Evolutionary conservation across 2,888 invertebrate species (phyloP), one percentile per base, ranked within the genome.

Genomic region (Troides helena): DNA sequence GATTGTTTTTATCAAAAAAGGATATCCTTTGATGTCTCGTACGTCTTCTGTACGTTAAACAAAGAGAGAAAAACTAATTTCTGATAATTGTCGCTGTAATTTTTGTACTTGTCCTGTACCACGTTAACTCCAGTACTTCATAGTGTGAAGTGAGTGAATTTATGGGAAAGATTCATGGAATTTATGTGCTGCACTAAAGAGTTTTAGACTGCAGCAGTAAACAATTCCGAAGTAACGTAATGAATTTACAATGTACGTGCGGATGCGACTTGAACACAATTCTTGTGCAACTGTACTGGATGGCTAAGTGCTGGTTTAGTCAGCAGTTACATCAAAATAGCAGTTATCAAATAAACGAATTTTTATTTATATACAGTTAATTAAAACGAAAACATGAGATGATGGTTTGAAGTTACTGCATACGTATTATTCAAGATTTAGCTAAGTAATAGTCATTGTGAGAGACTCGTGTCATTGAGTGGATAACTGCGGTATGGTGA

Each of bases 241-340:
- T 70, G 70, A 70, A 70, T 70, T 70, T 67, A 70, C 70, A 70
- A 70, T 70, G 70, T 70, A 70, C 70, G 67, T 67, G 67, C 57
- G 65, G 21, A n/a, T 67, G 67, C 56, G n/a, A 67, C 65, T 61
- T 14, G 30, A 69, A 66, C 73, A 71, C 71, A 30, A 69, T 64
- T 63, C 67, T 61, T 17, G 36, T n/a, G 25, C 61, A 73, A 76
- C 68, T 78, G 80, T 81, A 81, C 81, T 80, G 80, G 81, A 81
- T 81, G 81, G 80, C 80, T 30, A 73, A 74, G 65, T 57, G 59
- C 50, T 64, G 58, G 18, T 60, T 36, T 17, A 53, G 56, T 21
- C 30, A 7, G 53, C 18, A 53, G 53, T n/a, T n/a, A 53, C 18
- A n/a, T 53, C 53, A 53, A 53, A 53, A 53, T 53, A 53, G 5